Percentiles rank a stretch among this genome's conserved stretches.
Evolutionary conservation across 2,888 invertebrate species (phyloP).

Genomic region (Erebia ligea): DNA sequence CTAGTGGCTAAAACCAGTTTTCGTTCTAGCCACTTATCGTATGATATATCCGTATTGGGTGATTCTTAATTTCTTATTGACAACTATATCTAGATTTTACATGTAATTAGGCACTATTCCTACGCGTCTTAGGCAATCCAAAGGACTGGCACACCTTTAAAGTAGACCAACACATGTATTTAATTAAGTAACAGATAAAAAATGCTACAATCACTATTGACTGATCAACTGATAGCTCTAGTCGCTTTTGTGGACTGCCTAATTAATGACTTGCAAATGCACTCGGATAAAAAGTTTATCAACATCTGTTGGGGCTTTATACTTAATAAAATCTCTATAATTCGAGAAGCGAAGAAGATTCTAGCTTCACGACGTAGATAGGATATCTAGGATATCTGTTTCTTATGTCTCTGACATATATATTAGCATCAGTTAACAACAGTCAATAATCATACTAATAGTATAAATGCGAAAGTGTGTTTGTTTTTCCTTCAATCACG

Average conservation of each 20-base stretch:
- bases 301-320: constrained; percentile 1
- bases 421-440: too few species aligned
- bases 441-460: too few species aligned
- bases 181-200: constrained; percentile 32
- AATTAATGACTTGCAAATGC: constrained; percentile 27
- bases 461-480: too few species aligned
- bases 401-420: too few species aligned
- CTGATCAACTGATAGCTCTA: constrained; percentile 22
- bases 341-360: background rate
- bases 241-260: constrained; percentile 2
- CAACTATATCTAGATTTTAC: constrained; percentile 42
- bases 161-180: constrained; percentile 38
- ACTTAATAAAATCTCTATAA: background rate
- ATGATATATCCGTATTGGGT: constrained; percentile 36
- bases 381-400: too few species aligned
- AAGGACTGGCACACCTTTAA: constrained; percentile 40
- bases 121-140: constrained; percentile 42
- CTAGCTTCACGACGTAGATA: too few species aligned
- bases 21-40: constrained; percentile 21
- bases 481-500: too few species aligned
- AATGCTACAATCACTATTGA: constrained; percentile 25
- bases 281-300: background rate
- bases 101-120: constrained; percentile 44
- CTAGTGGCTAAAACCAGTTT: constrained; percentile 7
- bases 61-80: constrained; percentile 35